phyloP scores from a whole-genome alignment of 2,113 vertebrate genomes.

The Myrmecobius fasciatus region DNA sequence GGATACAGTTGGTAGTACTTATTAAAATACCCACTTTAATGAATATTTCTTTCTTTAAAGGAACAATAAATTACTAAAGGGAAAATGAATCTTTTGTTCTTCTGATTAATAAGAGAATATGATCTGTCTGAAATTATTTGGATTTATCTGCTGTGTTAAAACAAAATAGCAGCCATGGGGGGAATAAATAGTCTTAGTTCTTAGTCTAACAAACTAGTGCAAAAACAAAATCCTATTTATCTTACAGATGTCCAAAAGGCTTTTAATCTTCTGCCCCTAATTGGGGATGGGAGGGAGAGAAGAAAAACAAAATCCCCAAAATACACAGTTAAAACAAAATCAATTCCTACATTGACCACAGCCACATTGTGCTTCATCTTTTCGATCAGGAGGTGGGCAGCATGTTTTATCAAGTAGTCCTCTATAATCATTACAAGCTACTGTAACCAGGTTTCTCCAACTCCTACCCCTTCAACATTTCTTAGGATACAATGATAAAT shows the following conservation, averaged over 20 bases:
- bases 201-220: no score
- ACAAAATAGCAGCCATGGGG: neutral
- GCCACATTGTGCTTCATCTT: neutral
- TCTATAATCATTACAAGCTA: neutral
- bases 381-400: neutral
- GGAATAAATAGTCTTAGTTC: neutral
- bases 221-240: no score
- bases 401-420: neutral
- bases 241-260: no score
- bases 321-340: no score
- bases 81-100: neutral
- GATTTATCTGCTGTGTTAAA: neutral
- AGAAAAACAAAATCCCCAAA: no score
- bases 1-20: neutral
- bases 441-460: neutral
- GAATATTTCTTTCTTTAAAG: neutral
- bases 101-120: neutral
- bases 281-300: no score
- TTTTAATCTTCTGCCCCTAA: no score
- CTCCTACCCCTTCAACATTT: neutral
- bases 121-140: neutral
- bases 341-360: no score
- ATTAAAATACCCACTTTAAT: neutral
- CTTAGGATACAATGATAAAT: neutral
- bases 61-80: neutral